Evolutionary conservation across 2,888 invertebrate genomes (phyloP).

Genomic region (Perithous albicinctus): DNA sequence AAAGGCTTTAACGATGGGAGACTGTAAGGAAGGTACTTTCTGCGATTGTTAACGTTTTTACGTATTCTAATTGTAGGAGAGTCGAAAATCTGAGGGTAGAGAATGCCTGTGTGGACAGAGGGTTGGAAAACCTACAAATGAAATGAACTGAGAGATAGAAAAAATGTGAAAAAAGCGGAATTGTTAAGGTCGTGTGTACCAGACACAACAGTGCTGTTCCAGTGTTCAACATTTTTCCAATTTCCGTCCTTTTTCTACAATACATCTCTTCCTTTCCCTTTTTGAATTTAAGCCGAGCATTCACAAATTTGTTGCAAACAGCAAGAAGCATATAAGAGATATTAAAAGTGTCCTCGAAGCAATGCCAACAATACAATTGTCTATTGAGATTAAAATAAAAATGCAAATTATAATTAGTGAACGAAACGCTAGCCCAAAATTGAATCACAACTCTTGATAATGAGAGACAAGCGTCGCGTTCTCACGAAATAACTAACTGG

Average conservation of each 20-base stretch:
- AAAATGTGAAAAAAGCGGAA: not conserved
- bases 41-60: not conserved
- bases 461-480: not conserved
- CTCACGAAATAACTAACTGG: conserved; percentile 39
- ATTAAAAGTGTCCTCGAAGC: not conserved
- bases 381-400: not conserved
- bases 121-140: not conserved
- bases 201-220: not conserved
- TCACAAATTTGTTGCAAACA: no score
- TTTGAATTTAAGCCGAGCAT: not conserved
- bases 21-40: conserved; percentile 8
- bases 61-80: not conserved
- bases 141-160: not conserved
- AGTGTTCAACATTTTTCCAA: not conserved
- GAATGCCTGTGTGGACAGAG: not conserved
- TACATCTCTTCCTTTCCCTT: not conserved
- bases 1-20: not conserved
- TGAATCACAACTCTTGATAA: conserved; percentile 4
- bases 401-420: not conserved
- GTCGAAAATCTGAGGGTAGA: not conserved
- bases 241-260: not conserved
- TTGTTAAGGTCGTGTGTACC: not conserved
- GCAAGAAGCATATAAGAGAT: no score
- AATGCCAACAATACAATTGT: not conserved
- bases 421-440: not conserved